Base-by-base conservation (phyloP, 2,113 vertebrate species). In the Anoura caudifer region DNA sequence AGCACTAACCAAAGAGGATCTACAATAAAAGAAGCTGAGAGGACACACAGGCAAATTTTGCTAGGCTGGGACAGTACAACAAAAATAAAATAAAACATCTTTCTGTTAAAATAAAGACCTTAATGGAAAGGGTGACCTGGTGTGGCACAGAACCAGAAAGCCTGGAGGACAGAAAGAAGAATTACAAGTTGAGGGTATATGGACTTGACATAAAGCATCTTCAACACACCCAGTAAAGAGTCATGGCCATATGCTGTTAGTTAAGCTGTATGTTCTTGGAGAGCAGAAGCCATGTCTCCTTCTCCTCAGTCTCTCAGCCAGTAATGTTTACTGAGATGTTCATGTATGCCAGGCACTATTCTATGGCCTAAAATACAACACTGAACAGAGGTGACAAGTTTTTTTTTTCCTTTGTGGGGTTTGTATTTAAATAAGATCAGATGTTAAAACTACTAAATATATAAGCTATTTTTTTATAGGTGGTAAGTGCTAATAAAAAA, bases 361-460 rank as follows among this genome's bases (percentile, higher is more conserved):
- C 38, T 12, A 38, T 12, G 22, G 45, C 22, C 43, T 87, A 16
- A 91, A 95, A 50, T n/a, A n/a, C 14, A 81, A 24, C 31, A 38
- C 8, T 65, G 13, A 84, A 13, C 33, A 87, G 45, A 87, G 61
- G 43, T 90, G 59, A 56, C 16, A 82, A 70, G 54, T 54, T 20
- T 56, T 90, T 38, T n/a, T 54, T 83, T 84, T 10, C 59, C 72
- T 65, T 77, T 59, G 14, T 50, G 33, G 9, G 76, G 43, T 59
- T 94, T 59, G 50, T 47, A 87, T 50, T 94, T 67, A 93, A 94
- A 54, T 87, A n/a, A 77, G 45, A 63, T 41, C 16, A 54, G 26
- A 75, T 45, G 6, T 41, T 59, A 54, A 82, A 65, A 67, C 4
- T 61, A 65, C 31, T 69, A 88, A 84, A 75, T 28, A 56, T 45